phyloP scores from a whole-genome alignment of 92 coral and sea anemone species.

The Parazoanthus atlanticus region DNA sequence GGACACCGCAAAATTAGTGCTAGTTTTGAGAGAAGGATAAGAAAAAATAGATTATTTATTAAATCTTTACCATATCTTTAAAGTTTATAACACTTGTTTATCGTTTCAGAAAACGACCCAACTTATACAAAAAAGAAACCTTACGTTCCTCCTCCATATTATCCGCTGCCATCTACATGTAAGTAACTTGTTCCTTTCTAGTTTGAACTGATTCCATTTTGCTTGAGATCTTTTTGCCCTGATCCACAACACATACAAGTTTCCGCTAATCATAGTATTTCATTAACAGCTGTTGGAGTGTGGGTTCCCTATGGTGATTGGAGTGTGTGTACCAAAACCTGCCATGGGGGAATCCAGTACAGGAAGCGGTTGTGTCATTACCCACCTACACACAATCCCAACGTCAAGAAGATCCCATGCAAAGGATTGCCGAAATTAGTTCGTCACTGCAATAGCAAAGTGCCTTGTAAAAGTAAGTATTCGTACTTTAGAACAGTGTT shows the following conservation, averaged over 20 bases:
- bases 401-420: slow-evolving; percentile 27
- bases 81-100: not conserved
- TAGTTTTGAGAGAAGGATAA: not conserved
- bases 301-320: slow-evolving; percentile 18
- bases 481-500: not conserved
- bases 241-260: not conserved
- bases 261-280: not conserved
- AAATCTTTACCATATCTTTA: not conserved
- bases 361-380: slow-evolving; percentile 18
- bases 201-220: not conserved
- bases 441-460: slow-evolving; percentile 10
- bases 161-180: slow-evolving; percentile 13
- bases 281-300: not conserved
- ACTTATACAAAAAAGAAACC: not conserved
- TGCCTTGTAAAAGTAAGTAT: slow-evolving; percentile 5
- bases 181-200: not conserved
- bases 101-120: slow-evolving; percentile 21
- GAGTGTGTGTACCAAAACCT: not conserved
- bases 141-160: not conserved
- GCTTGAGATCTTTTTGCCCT: not conserved
- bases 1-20: not conserved
- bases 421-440: not conserved
- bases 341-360: slow-evolving; percentile 3
- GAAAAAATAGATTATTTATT: too few species aligned
- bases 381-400: slow-evolving; percentile 12